Evolutionary conservation across 1,140 invertebrate species (phyloP), one percentile per base, ranked within the genome.

Genomic region (Chrysoperla carnea): DNA sequence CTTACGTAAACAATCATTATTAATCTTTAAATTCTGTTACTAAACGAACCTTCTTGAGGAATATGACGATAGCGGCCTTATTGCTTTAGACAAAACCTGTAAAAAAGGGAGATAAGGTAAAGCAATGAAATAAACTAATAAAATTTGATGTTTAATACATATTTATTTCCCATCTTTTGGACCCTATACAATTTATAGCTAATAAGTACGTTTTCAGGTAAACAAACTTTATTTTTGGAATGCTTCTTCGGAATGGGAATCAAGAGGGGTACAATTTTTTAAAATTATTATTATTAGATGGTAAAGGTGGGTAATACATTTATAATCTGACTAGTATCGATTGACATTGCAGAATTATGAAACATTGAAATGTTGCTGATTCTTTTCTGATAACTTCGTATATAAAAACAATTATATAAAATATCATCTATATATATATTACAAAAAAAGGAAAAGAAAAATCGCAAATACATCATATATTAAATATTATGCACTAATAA

Each of bases 161-260:
- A 57, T 60, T 60, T 60, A 60, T 59, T 60, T 61, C 57, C 59
- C 59, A 61, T 61, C 59, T 57, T 61, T 61, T 61, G 59, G 59
- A 61, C 59, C 59, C 59, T 61, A 61, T 61, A 61, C 59, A 61
- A 55, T 59, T 57, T 58, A 61, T 58, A 59, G 51, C 59, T 61
- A 61, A 41, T 41, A 41, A 61, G 59, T 61, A 61, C 57, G 58
- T 61, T 59, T 56, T 61, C 59, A 61, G 59, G 59, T 61, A 61
- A 59, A 59, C 51, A 61, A 61, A 56, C 56, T 61, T 61, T 61
- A 55, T 60, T 23, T 23, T 52, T 61, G 57, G 57, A 61, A 61
- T 61, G 57, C 55, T 59, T 56, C 35, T 51, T 54, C 48, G 52
- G 49, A 51, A 56, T 51, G 46, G 53, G 48, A 44, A 41, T 29